Base-by-base conservation (phyloP, 2,888 invertebrate species). In the Cephalotes varians region DNA sequence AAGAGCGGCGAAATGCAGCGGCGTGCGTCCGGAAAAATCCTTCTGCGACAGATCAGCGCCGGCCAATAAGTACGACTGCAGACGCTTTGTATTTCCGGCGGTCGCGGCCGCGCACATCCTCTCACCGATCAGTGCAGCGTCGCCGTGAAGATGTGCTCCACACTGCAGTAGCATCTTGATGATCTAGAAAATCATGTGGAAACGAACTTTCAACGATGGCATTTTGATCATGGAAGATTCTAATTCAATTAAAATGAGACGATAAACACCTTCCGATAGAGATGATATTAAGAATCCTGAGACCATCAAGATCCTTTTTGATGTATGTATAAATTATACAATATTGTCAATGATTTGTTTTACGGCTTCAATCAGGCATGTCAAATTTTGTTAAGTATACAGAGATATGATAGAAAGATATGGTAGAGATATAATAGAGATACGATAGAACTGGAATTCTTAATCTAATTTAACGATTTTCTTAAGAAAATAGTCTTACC, bases 91-190 rank as follows among this genome's bases (percentile, higher is more conserved):
- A 12, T 96, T 95, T 0, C 97, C 97, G 12, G 95, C 95, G 2
- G 96, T 95, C 0, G 97, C 96, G 0, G 97, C 97, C 0, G 95
- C 91, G 7, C 97, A 97, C 74, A 98, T 94, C 90, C 97, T 96
- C 87, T 97, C 97, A 0, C 96, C 97, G 0, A 97, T 94, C 0
- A 95, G 94, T 40, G 95, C 95, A 0, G 95, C 94, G 0, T 96
- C 95, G 10, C 95, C 95, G 0, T 96, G 96, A 31, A 98, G 93
- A 90, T 97, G 97, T 1, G 98, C 98, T 0, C 98, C 98, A 88
- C 98, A 97, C 89, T 96, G 95, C 15, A 96, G 94, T 0, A 98
- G 95, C 1, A 97, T 88, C 31, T 95, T 94, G 74, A 98, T 97
- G 12, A 97, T 87, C 94, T 94, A 60, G 0, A 87, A 80, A 47